phyloP scores from a whole-genome alignment of 1,140 invertebrate genomes.

The Panonychus citri region DNA sequence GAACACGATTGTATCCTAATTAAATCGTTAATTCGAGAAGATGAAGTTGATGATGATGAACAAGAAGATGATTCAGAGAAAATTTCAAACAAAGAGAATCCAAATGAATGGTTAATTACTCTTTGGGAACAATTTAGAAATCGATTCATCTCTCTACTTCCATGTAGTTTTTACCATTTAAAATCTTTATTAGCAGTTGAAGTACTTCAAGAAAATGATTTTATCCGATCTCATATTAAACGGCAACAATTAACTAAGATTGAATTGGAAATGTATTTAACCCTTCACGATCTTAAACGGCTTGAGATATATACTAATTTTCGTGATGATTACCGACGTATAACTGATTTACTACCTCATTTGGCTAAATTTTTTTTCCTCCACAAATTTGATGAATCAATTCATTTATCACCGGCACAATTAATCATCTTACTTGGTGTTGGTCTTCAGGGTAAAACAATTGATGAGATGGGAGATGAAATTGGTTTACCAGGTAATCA shows the following conservation, averaged over 20 bases:
- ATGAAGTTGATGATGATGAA: conserved; percentile 19
- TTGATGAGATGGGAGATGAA: conserved; percentile 55
- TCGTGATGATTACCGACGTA: conserved; percentile 76
- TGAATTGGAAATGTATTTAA: conserved; percentile 45
- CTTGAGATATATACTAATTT: conserved; percentile 77
- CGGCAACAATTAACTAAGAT: conserved; percentile 26
- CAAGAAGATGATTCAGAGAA: conserved; percentile 13
- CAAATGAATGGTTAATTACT: neutral
- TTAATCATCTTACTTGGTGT: conserved; percentile 65
- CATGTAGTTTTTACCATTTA: conserved; percentile 48
- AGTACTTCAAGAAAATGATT: neutral
- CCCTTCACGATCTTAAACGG: conserved; percentile 61
- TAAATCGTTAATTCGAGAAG: conserved; percentile 16
- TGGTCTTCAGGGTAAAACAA: conserved; percentile 75
- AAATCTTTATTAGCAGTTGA: conserved; percentile 35
- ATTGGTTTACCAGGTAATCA: conserved; percentile 61
- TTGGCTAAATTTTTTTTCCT: conserved; percentile 57
- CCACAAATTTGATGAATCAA: conserved; percentile 33
- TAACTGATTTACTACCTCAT: conserved; percentile 64
- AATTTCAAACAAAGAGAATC: conserved; percentile 6
- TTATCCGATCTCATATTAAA: neutral
- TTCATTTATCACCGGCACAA: conserved; percentile 53
- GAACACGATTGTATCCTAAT: conserved; percentile 96
- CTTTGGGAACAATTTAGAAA: conserved; percentile 43
- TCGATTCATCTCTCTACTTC: conserved; percentile 48